phyloP scores from a whole-genome alignment of 2,113 vertebrate genomes.

The Rhinoptilus africanus region DNA sequence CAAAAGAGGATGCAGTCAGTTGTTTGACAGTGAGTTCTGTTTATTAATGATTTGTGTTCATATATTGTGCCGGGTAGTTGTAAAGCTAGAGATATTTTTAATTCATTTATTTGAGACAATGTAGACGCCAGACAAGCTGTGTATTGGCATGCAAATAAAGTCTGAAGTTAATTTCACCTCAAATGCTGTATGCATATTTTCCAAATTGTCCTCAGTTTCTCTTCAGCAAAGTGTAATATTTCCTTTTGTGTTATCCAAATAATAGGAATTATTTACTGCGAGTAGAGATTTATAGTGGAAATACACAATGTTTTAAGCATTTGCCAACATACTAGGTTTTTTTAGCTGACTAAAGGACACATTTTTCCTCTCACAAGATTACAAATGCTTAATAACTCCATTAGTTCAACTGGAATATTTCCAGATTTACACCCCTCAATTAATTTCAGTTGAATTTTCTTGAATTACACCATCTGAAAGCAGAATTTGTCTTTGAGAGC shows the following conservation, averaged over 20 bases:
- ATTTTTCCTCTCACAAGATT: slow-evolving; percentile 21
- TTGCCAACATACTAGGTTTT: background rate
- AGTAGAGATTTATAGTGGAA: slow-evolving; percentile 5
- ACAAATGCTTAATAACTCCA: slow-evolving; percentile 40
- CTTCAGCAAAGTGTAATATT: background rate
- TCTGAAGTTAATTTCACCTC: background rate
- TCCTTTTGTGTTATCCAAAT: background rate
- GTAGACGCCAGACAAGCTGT: background rate
- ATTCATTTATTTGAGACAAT: background rate
- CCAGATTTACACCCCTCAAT: slow-evolving; percentile 42
- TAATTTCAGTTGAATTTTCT: slow-evolving; percentile 55
- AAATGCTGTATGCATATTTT: background rate
- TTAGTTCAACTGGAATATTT: slow-evolving; percentile 35
- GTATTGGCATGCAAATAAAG: background rate
- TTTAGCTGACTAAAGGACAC: background rate
- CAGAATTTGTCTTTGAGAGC: slow-evolving; percentile 15
- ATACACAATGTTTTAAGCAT: background rate
- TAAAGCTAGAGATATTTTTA: background rate
- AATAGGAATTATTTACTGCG: background rate
- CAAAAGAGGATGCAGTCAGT: background rate
- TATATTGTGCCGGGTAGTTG: background rate
- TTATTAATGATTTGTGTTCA: background rate
- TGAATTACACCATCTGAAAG: slow-evolving; percentile 30
- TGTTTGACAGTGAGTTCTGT: background rate
- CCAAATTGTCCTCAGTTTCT: background rate